Evolutionary conservation across 2,888 invertebrate species (phyloP).

Genomic region (Brassicogethes aeneus): DNA sequence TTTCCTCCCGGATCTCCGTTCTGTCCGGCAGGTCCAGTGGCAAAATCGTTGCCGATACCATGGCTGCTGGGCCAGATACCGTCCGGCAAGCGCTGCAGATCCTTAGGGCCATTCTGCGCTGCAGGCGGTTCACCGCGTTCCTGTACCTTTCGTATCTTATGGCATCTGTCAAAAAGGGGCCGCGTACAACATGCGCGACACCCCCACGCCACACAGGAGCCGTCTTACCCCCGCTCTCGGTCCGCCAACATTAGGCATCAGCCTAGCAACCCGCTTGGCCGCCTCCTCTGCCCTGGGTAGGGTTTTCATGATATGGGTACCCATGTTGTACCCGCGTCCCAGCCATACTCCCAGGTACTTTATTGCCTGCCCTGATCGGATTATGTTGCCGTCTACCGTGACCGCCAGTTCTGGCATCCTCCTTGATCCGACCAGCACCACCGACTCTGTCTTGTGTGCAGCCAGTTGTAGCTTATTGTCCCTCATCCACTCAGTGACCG

Average conservation of each 20-base stretch:
- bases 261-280: background rate
- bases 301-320: background rate
- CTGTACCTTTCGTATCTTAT: background rate
- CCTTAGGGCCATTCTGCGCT: too few species aligned
- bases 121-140: too few species aligned
- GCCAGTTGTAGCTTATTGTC: too few species aligned
- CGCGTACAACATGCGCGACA: too few species aligned
- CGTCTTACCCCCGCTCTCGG: too few species aligned
- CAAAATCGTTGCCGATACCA: too few species aligned
- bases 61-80: too few species aligned
- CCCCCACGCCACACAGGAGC: too few species aligned
- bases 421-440: constrained; percentile 1
- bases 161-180: background rate
- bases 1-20: background rate
- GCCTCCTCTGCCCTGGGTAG: background rate
- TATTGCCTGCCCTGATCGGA: background rate
- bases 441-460: constrained; percentile 2
- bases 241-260: too few species aligned
- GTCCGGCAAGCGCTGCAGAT: too few species aligned
- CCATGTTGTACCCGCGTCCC: background rate
- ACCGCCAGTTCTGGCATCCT: background rate
- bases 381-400: background rate
- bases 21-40: too few species aligned
- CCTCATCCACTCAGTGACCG: background rate
- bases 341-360: constrained; percentile 3